Conservation (phyloP, 1,140 invertebrate genomes). For the Paramacrobiotus metropolitanus region DNA sequence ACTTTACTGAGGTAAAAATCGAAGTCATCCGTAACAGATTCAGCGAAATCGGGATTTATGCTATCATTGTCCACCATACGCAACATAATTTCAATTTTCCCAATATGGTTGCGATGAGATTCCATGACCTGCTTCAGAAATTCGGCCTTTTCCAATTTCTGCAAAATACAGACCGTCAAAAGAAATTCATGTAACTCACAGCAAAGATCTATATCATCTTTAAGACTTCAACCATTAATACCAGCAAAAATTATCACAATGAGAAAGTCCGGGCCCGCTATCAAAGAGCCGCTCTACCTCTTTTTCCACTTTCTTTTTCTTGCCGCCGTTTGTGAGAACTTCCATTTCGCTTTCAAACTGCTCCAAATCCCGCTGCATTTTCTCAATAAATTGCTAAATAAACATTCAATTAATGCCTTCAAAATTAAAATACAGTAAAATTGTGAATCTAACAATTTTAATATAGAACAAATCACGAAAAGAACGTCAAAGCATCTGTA, state of each 20-base stretch:
- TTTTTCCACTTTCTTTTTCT: slow-evolving; percentile 91
- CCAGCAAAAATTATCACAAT: too few relatives aligned
- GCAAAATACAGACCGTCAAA: slow-evolving; percentile 10
- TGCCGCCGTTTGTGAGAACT: slow-evolving; percentile 54
- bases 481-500: too few relatives aligned
- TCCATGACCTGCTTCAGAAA: slow-evolving; percentile 69
- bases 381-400: background rate
- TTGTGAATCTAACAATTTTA: too few relatives aligned
- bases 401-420: background rate
- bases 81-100: slow-evolving; percentile 83
- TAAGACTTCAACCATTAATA: background rate
- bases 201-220: background rate
- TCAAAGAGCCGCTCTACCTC: too few relatives aligned
- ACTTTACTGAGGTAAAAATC: slow-evolving; percentile 92
- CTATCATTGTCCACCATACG: slow-evolving; percentile 96
- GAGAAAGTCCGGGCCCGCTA: too few relatives aligned
- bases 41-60: slow-evolving; percentile 78
- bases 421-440: too few relatives aligned
- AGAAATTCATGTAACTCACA: too few relatives aligned
- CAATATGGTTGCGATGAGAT: slow-evolving; percentile 84
- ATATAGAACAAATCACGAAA: too few relatives aligned
- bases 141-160: slow-evolving; percentile 77
- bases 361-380: slow-evolving; percentile 45
- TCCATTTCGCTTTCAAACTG: slow-evolving; percentile 95
- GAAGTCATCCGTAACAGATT: slow-evolving; percentile 83